Conservation (phyloP, 2,888 invertebrate genomes). For the Ametastegia equiseti region DNA sequence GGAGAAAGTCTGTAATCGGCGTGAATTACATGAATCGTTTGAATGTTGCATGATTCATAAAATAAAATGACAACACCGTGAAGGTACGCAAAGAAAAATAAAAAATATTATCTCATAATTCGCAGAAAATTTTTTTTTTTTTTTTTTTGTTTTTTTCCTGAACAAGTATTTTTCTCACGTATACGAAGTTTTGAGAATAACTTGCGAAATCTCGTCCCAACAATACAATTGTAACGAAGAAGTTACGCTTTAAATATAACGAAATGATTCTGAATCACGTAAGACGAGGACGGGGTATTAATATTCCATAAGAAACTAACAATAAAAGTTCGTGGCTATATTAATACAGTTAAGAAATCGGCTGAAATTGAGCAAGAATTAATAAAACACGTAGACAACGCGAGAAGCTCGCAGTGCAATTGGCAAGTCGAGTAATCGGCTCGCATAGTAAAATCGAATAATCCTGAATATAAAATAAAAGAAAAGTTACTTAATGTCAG, state of each 20-base stretch:
- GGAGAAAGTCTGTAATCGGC: conserved; percentile 15
- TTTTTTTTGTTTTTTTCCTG: background rate
- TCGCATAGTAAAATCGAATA: conserved; percentile 2
- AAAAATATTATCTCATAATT: conserved; percentile 19
- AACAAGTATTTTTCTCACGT: background rate
- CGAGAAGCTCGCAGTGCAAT: background rate
- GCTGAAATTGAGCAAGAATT: background rate
- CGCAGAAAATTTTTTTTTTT: background rate
- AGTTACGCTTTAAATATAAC: background rate
- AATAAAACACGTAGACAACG: background rate
- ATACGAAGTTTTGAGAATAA: background rate
- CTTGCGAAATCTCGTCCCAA: background rate
- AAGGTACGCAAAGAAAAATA: background rate
- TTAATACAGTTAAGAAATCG: conserved; percentile 21
- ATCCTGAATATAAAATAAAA: background rate
- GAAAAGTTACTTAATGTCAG: conserved; percentile 16
- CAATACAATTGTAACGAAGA: background rate
- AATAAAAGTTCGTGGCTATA: background rate
- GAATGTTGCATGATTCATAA: conserved; percentile 19
- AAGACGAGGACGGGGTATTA: background rate
- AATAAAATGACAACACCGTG: conserved; percentile 16
- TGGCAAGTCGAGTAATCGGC: background rate
- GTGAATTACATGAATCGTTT: conserved; percentile 40
- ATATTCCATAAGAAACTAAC: background rate
- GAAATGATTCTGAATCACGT: background rate